Percentiles rank a stretch among this genome's conserved stretches.
phyloP scores from a whole-genome alignment of 2,888 invertebrate genomes.

The Phorcus lineatus region DNA sequence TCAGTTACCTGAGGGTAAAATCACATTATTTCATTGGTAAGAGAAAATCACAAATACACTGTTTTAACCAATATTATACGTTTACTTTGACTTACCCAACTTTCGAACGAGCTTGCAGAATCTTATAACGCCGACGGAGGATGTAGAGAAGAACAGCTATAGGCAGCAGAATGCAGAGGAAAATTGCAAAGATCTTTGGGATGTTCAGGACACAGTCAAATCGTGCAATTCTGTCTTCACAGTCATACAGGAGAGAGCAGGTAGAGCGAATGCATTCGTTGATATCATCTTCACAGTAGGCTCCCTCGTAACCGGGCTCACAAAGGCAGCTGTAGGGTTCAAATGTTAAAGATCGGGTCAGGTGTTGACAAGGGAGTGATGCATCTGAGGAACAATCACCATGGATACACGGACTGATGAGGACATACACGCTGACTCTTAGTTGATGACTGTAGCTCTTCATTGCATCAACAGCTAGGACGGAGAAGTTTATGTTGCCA shows the following conservation, averaged over 20 bases:
- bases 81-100: too few relatives aligned
- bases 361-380: conserved; percentile 34
- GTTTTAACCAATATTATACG: too few relatives aligned
- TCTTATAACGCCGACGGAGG: background rate
- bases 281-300: conserved; percentile 48
- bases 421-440: conserved; percentile 18
- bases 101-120: too few relatives aligned
- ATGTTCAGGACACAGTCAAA: conserved; percentile 50
- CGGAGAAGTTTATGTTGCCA: conserved; percentile 25
- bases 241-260: conserved; percentile 48
- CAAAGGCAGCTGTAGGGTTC: conserved; percentile 41
- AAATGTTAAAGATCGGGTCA: conserved; percentile 40
- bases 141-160: background rate
- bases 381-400: conserved; percentile 39
- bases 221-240: conserved; percentile 39
- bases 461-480: conserved; percentile 22
- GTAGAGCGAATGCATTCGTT: conserved; percentile 44
- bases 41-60: too few relatives aligned
- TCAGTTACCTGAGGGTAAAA: too few relatives aligned
- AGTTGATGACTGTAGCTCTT: conserved; percentile 22
- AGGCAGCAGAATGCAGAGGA: conserved; percentile 29
- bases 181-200: conserved; percentile 41
- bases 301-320: conserved; percentile 43
- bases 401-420: conserved; percentile 41
- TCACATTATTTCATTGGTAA: too few relatives aligned